These are phyloP conservation scores for Watsonalla binaria DNA, from an alignment of 2,888 invertebrate genomes.

Conservation along the genomic window DNA sequence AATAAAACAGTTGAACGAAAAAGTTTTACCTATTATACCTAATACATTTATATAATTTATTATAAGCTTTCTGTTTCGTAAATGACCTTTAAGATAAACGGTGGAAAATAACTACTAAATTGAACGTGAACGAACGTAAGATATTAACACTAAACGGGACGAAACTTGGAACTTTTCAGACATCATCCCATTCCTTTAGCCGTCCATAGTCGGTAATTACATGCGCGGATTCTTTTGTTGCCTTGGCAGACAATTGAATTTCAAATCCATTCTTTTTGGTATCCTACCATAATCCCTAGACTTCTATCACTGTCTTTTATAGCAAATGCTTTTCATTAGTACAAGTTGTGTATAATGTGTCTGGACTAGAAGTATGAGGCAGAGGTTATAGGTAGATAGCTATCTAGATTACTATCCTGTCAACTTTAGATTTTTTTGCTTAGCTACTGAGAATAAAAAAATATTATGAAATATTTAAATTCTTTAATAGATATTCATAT, in stretches of 20 bases:
- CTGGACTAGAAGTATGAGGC: conserved; percentile 14
- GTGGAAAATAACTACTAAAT: conserved; percentile 27
- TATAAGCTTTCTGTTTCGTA: not conserved
- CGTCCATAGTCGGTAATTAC: conserved; percentile 56
- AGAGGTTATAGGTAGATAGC: no score
- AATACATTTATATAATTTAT: not conserved
- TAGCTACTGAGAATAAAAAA: no score
- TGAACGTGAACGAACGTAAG: conserved; percentile 33
- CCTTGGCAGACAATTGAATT: conserved; percentile 56
- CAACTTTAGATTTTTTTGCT: no score
- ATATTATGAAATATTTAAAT: no score
- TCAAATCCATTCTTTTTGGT: conserved; percentile 43
- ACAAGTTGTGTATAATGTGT: conserved; percentile 32
- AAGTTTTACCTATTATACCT: no score
- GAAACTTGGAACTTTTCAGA: conserved; percentile 57
- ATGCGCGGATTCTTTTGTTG: conserved; percentile 54
- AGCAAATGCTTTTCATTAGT: conserved; percentile 20
- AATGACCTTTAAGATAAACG: conserved; percentile 7
- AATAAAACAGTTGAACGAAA: no score
- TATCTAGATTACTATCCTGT: no score
- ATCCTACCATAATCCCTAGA: conserved; percentile 34
- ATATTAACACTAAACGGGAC: conserved; percentile 29
- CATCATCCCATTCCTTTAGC: conserved; percentile 44
- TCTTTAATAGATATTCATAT: no score
- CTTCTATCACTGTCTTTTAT: conserved; percentile 28